A percentile compares a stretch with the other conserved stretches of the same genome.
Evolutionary conservation across 2,113 vertebrate genomes (phyloP).

Genomic region (Clarias batrachus): DNA sequence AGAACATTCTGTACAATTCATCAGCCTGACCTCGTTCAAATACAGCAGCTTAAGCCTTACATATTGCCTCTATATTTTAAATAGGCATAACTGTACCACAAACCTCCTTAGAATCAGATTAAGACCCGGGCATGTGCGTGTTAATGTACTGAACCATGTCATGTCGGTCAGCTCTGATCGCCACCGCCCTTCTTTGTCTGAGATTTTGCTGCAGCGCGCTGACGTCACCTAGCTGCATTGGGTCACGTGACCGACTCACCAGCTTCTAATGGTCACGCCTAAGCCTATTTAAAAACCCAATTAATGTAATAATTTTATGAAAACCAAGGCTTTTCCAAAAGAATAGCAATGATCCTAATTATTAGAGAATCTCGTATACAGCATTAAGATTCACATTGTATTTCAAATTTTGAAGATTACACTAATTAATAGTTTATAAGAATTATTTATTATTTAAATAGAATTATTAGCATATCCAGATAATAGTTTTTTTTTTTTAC

Average conservation of each 20-base stretch:
- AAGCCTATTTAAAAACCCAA: neutral
- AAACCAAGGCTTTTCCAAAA: neutral
- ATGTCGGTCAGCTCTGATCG: neutral
- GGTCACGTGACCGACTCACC: constrained; percentile 54
- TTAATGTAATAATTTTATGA: neutral
- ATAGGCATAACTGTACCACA: neutral
- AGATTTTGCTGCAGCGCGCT: constrained; percentile 60
- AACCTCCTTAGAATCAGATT: neutral
- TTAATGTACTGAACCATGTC: neutral
- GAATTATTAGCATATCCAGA: too few species aligned
- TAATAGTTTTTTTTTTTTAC: neutral
- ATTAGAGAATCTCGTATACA: neutral
- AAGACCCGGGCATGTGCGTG: too few species aligned
- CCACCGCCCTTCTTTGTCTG: constrained; percentile 53
- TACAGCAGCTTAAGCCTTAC: neutral
- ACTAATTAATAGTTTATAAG: neutral
- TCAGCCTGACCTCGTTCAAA: neutral
- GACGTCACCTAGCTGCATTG: constrained; percentile 63
- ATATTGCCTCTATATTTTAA: neutral
- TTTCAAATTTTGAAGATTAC: too few species aligned
- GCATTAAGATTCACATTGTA: neutral
- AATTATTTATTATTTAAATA: neutral
- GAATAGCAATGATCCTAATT: neutral
- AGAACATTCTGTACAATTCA: neutral
- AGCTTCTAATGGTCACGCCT: neutral